Base-by-base conservation (phyloP, 2,113 vertebrate species). In the Pionites leucogaster region DNA sequence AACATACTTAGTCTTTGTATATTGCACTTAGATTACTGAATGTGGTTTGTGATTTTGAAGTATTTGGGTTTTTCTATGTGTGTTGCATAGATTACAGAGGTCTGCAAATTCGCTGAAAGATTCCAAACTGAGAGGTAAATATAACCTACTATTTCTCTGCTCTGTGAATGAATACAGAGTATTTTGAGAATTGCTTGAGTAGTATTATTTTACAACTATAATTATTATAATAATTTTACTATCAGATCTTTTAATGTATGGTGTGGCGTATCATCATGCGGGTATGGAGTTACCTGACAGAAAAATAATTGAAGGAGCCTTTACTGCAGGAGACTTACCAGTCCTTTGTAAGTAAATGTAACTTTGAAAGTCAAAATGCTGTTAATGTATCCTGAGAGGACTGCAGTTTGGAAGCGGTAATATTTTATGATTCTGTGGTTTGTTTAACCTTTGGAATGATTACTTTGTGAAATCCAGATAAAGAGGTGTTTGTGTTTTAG, bases 241-340 rank as follows among this genome's bases (percentile, higher is more conserved):
- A 78, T 86, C 93, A 99, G 99, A 99, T 91, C 97, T 99, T 76
- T 93, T 99, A 84, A 95, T 96, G 41, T 96, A 94, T 88, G 99
- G 99, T 94, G 98, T 99, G 89, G 99, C 98, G 88, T 99, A 98
- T 96, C 99, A 99, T 97, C 99, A 99, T 86, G 99, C 99, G 92
- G 99, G 99, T 46, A 97, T 99, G 96, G 99, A 99, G 53, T 13
- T 99, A 41, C 98, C 98, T 25, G 99, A 99, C 92, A 98, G 99
- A 95, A 99, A 99, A 98, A 41, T 98, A 93, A 97, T 99, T 92
- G 99, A 99, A 98, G 96, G 97, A 82, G 98, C 98, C 90, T 99
- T 99, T 96, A 98, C 97, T 69, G 46, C 76, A 72, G 99, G 99
- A 98, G 99, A 99, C 93, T 92, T 99, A 69, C 99, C 99, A 78